A percentile compares a stretch with the other conserved stretches of the same genome.
These are phyloP conservation scores for Dromiciops gliroides DNA, from an alignment of 2,113 vertebrate species.

Conservation along the genomic window DNA sequence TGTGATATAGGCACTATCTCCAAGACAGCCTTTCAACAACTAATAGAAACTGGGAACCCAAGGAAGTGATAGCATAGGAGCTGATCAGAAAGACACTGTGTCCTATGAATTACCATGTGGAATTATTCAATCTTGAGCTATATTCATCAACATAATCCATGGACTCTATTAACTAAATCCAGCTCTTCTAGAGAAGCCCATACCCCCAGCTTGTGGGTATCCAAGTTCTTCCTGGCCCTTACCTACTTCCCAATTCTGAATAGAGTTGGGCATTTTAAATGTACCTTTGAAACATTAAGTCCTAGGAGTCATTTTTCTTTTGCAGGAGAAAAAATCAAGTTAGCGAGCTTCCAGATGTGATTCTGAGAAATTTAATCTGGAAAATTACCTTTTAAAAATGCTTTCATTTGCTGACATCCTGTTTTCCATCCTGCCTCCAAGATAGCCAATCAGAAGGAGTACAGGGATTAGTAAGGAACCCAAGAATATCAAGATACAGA, in stretches of 20 bases:
- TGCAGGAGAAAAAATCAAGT: background rate
- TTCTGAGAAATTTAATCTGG: background rate
- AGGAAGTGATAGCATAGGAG: background rate
- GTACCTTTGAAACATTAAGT: background rate
- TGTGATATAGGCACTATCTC: background rate
- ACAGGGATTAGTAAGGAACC: accelerated
- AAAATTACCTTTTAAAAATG: background rate
- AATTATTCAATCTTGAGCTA: background rate
- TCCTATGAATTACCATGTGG: background rate
- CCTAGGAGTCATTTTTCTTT: background rate
- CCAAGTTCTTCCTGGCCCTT: background rate
- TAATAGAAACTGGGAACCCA: background rate
- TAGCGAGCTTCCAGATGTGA: background rate
- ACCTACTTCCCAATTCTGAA: background rate
- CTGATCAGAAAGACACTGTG: background rate
- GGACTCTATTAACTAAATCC: background rate
- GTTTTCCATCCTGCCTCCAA: background rate
- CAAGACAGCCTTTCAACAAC: background rate
- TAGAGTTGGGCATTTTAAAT: background rate
- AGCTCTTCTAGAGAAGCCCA: background rate
- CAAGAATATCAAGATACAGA: accelerated
- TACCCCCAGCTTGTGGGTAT: background rate
- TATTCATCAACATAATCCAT: background rate
- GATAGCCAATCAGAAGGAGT: accelerated
- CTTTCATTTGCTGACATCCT: background rate